Conservation (phyloP, 2,797 vertebrate species). For the Avahi laniger region DNA sequence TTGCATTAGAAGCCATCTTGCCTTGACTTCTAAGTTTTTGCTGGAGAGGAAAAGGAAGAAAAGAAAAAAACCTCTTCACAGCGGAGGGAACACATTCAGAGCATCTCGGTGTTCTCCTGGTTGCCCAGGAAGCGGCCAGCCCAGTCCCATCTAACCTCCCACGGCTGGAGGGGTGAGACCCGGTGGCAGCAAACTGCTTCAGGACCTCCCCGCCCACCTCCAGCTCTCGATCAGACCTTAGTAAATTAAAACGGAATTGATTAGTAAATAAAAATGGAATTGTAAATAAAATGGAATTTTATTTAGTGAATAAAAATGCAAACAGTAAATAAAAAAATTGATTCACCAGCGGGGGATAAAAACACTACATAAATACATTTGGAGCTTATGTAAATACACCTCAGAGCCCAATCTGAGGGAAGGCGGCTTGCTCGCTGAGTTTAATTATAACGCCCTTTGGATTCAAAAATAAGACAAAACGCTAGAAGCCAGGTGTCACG, state of each 20-base stretch:
- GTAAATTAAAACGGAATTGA: no score
- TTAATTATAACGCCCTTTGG: conserved; percentile 65
- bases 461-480: conserved; percentile 49
- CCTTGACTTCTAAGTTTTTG: conserved; percentile 62
- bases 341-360: conserved; percentile 53
- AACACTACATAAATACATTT: conserved; percentile 42
- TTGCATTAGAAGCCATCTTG: conserved; percentile 58
- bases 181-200: conserved; percentile 64
- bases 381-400: conserved; percentile 62
- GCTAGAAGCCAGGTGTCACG: neutral
- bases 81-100: conserved; percentile 56
- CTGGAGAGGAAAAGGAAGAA: neutral
- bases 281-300: no score
- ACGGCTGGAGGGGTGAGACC: conserved; percentile 74
- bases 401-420: conserved; percentile 32
- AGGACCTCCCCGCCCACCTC: neutral
- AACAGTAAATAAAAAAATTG: neutral
- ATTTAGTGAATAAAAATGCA: no score
- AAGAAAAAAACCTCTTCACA: neutral
- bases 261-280: no score
- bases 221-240: conserved; percentile 33
- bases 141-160: conserved; percentile 70
- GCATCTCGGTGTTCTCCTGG: conserved; percentile 65
- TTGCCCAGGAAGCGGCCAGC: conserved; percentile 31
- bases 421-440: conserved; percentile 41